Evolutionary conservation across 2,113 vertebrate genomes (phyloP), one percentile per base, ranked within the genome.

Genomic region (Nesoenas mayeri): DNA sequence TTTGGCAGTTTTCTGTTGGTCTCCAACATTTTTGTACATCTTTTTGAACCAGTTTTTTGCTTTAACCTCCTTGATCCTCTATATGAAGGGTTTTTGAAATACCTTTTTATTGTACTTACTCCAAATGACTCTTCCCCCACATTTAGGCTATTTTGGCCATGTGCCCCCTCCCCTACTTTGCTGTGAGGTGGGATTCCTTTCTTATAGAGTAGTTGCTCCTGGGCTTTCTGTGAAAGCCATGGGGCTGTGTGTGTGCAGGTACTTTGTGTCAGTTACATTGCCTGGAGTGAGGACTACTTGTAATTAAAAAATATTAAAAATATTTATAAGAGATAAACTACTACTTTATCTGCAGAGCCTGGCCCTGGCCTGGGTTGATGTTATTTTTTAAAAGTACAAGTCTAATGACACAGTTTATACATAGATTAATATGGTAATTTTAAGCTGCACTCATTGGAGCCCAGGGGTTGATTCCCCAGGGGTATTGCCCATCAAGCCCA

Each of bases 161-260:
- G 85, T 92, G 88, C 60, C 70, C 94, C 53, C 96, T 98, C 88
- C 97, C 61, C 97, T 98, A 92, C 97, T 98, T 98, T 95, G 89
- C 96, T 96, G 95, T 96, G 97, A 97, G 97, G 97, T 97, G 93
- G 98, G 96, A 98, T 94, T 98, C 93, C 96, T 98, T 97, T 96
- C 97, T 95, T 97, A 97, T 75, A 96, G 95, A 93, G 96, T 98
- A 98, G 95, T 70, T 91, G 98, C 98, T 98, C 88, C 98, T 94
- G 96, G 98, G 98, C 99, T 99, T 99, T 99, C 99, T 98, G 98
- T 99, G 99, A 99, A 99, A 99, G 99, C 98, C 98, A 97, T 89
- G 94, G 97, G 97, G 97, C 97, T 96, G 60, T 13, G 86, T 98
- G 97, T 95, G 44, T 97, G 91, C 89, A 97, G 97, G 96, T 98